These are phyloP conservation scores for Vesta saturnalis DNA, from an alignment of 2,888 invertebrate genomes.

Conservation along the genomic window DNA sequence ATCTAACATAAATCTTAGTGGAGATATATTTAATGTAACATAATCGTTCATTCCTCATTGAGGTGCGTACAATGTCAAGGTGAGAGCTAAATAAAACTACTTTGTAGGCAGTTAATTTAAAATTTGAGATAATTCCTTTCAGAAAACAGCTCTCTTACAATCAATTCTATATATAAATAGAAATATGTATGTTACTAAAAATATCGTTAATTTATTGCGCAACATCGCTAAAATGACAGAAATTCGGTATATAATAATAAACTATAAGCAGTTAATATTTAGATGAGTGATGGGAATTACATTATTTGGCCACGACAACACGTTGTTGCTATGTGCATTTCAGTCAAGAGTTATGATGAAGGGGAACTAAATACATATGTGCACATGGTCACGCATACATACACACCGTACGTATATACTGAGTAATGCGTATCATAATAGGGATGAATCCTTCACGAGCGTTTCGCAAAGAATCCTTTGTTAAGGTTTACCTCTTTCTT, in stretches of 20 bases:
- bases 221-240: neutral
- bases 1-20: too few relatives aligned
- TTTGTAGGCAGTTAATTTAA: too few relatives aligned
- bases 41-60: too few relatives aligned
- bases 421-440: conserved; percentile 10
- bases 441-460: conserved; percentile 22
- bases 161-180: neutral
- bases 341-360: neutral
- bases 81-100: too few relatives aligned
- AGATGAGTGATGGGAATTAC: conserved; percentile 18
- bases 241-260: neutral
- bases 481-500: conserved; percentile 22
- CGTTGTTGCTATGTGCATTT: conserved; percentile 28
- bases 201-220: neutral
- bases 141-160: too few relatives aligned
- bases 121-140: too few relatives aligned
- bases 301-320: conserved; percentile 14
- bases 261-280: conserved; percentile 21
- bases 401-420: neutral
- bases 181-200: neutral
- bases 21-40: too few relatives aligned
- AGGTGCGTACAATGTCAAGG: too few relatives aligned
- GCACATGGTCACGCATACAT: conserved; percentile 13
- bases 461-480: conserved; percentile 32
- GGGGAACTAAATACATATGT: conserved; percentile 2